Evolutionary conservation across 2,797 vertebrate genomes (phyloP).

Genomic region (Pristis pectinata): DNA sequence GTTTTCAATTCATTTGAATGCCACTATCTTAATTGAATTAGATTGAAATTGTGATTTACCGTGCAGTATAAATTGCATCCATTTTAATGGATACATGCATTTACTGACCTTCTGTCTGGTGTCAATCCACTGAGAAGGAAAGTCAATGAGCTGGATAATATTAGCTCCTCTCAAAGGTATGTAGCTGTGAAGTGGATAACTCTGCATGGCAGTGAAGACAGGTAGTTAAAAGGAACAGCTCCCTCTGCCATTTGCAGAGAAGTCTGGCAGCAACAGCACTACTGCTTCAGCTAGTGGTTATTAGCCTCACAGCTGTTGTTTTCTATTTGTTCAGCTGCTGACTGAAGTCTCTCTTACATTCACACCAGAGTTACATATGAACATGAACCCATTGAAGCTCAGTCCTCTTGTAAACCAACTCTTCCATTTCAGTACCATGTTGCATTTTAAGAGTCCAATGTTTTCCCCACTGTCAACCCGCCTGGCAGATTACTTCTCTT

Average conservation of each 20-base stretch:
- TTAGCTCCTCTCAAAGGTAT: conserved; percentile 9
- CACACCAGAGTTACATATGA: not conserved
- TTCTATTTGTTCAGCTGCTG: not conserved
- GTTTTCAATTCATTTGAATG: not conserved
- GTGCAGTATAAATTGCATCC: not conserved
- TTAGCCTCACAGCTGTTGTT: not conserved
- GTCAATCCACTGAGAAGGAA: not conserved
- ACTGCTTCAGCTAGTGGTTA: not conserved
- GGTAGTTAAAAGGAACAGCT: not conserved
- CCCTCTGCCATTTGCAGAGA: not conserved
- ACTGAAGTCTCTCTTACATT: not conserved
- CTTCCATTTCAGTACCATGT: not conserved
- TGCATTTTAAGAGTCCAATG: not conserved
- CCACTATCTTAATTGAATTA: not conserved
- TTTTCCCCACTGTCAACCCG: not conserved
- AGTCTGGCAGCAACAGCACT: not conserved
- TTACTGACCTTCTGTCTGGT: not conserved
- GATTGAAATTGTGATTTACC: not conserved
- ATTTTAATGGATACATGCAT: not conserved
- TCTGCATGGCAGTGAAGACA: not conserved
- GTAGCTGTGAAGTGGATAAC: not conserved
- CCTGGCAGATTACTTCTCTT: not conserved
- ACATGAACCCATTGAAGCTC: not conserved
- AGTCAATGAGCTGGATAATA: not conserved
- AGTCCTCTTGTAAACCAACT: not conserved